Evolutionary conservation across 2,113 vertebrate genomes (phyloP).

Genomic region (Pseudopodoces humilis): DNA sequence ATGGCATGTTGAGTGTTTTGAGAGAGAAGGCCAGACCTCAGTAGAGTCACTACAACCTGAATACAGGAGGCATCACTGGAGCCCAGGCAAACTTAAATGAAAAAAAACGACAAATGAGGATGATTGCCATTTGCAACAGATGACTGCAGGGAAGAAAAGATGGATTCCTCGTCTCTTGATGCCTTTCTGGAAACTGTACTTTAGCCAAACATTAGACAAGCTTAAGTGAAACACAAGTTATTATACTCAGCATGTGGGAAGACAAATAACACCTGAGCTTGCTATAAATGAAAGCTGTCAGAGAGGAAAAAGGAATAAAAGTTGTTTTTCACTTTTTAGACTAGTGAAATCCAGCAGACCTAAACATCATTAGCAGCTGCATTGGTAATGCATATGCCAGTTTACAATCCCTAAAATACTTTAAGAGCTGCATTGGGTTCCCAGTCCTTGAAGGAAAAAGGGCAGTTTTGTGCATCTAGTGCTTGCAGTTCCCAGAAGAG

Average conservation of each 20-base stretch:
- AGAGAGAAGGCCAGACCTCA: background rate
- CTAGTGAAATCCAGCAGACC: slow-evolving; percentile 1
- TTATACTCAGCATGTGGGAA: background rate
- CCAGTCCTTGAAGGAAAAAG: background rate
- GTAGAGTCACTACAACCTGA: background rate
- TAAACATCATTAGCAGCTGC: background rate
- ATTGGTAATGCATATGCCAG: background rate
- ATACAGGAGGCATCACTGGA: background rate
- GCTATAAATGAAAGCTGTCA: slow-evolving; percentile 14
- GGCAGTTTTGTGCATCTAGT: background rate
- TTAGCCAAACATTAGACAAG: background rate
- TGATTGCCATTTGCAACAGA: background rate
- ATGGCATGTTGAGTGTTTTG: background rate
- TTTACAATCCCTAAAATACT: background rate
- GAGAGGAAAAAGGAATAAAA: background rate
- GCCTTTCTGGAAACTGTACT: background rate
- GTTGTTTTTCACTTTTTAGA: slow-evolving; percentile 16
- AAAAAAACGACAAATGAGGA: background rate
- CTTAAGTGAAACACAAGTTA: background rate
- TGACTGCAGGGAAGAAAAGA: background rate
- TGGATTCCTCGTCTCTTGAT: background rate
- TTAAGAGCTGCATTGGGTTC: background rate
- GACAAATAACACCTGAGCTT: background rate
- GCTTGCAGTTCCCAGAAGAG: background rate
- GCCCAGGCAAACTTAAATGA: background rate